Evolutionary conservation across 2,797 vertebrate species (phyloP).

Genomic region (Balearica regulorum): DNA sequence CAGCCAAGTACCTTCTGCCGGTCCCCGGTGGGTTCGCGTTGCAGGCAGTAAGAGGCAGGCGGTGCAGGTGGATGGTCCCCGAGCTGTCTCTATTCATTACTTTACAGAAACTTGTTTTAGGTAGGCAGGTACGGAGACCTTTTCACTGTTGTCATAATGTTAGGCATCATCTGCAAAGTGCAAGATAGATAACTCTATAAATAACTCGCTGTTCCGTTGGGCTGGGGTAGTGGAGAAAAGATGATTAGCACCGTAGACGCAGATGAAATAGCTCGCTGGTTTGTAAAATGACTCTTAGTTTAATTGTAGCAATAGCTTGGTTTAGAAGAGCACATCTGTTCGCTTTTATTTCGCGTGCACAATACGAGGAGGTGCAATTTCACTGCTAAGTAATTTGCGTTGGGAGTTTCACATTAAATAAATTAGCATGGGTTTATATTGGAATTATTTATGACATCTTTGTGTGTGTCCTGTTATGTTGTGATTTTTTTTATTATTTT

Average conservation of each 20-base stretch:
- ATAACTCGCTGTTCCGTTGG: not conserved
- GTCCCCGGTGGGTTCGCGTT: slow-evolving; percentile 76
- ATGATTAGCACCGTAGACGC: not conserved
- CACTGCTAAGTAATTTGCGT: slow-evolving; percentile 12
- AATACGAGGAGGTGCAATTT: slow-evolving; percentile 52
- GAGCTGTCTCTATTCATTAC: slow-evolving; percentile 98
- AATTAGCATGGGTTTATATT: slow-evolving; percentile 61
- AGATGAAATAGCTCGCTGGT: slow-evolving; percentile 20
- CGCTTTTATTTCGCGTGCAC: not conserved
- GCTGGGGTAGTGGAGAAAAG: not conserved
- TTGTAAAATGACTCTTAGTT: slow-evolving; percentile 43
- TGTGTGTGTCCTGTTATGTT: not conserved
- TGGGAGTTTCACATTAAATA: slow-evolving; percentile 59
- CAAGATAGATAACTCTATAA: slow-evolving; percentile 71
- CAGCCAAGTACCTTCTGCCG: slow-evolving; percentile 78
- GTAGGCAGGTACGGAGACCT: slow-evolving; percentile 92
- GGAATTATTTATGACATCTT: slow-evolving; percentile 51
- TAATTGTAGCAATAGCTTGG: slow-evolving; percentile 50
- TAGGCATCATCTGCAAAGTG: slow-evolving; percentile 77
- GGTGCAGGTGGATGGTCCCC: slow-evolving; percentile 83
- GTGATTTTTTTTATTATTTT: not conserved
- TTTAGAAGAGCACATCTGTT: slow-evolving; percentile 63
- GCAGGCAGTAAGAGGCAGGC: slow-evolving; percentile 78
- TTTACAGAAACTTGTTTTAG: slow-evolving; percentile 84
- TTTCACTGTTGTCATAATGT: slow-evolving; percentile 87